Percentiles rank a stretch among this genome's conserved stretches.
phyloP scores from a whole-genome alignment of 2,888 invertebrate genomes.

The Cerceris rybyensis region DNA sequence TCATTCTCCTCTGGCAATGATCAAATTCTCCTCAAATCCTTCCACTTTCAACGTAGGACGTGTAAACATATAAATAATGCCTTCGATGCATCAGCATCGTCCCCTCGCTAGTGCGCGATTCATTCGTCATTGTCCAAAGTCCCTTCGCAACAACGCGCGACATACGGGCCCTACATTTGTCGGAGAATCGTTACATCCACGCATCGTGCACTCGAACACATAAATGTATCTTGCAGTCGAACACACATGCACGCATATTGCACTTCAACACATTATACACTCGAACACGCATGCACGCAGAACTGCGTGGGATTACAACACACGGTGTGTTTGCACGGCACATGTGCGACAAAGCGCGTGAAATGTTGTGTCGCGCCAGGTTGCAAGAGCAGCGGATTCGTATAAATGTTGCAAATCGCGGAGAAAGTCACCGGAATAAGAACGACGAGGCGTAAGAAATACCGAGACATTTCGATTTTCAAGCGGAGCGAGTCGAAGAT shows the following conservation, averaged over 20 bases:
- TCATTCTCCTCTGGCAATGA: too few relatives aligned
- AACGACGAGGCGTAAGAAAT: neutral
- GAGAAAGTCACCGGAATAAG: neutral
- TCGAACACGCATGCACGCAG: too few relatives aligned
- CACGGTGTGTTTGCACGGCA: too few relatives aligned
- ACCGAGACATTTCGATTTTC: neutral
- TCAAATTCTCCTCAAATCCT: too few relatives aligned
- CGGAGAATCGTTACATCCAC: slow-evolving; percentile 36
- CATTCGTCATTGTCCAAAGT: slow-evolving; percentile 63
- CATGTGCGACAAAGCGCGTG: too few relatives aligned
- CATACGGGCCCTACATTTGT: slow-evolving; percentile 47
- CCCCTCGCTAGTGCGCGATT: slow-evolving; percentile 51
- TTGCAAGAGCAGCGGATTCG: neutral
- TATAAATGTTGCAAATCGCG: neutral
- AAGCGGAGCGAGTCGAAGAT: neutral
- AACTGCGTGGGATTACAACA: too few relatives aligned
- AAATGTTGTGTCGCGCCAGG: too few relatives aligned
- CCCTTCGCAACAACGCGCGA: slow-evolving; percentile 56
- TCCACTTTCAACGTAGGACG: too few relatives aligned
- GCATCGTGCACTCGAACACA: slow-evolving; percentile 29
- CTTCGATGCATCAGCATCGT: slow-evolving; percentile 55
- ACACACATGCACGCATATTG: slow-evolving; percentile 10
- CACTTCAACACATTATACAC: slow-evolving; percentile 11
- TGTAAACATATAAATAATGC: neutral
- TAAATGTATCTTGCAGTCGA: neutral